Evolutionary conservation across 2,888 invertebrate genomes (phyloP).

Genomic region (Drosophila rellima): DNA sequence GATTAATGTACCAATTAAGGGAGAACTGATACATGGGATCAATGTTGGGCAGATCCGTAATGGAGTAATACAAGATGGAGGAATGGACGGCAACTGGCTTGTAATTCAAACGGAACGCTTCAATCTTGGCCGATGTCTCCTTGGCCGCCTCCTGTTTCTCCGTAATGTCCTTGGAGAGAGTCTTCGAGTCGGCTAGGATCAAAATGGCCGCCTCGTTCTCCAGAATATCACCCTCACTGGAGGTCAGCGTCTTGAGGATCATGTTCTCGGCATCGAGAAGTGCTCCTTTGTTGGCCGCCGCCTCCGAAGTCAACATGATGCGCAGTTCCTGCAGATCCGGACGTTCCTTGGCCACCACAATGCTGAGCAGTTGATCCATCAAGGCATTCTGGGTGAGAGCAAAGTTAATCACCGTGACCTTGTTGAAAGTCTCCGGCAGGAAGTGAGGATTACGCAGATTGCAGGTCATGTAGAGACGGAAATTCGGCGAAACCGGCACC

Average conservation of each 20-base stretch:
- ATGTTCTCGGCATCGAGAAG: conserved; percentile 95
- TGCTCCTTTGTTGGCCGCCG: conserved; percentile 92
- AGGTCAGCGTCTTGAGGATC: conserved; percentile 93
- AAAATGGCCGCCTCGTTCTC: conserved; percentile 96
- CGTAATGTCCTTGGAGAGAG: conserved; percentile 92
- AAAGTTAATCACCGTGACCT: conserved; percentile 94
- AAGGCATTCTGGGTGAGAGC: conserved; percentile 92
- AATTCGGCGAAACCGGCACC: conserved; percentile 92
- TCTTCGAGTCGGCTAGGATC: conserved; percentile 94
- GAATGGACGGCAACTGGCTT: conserved; percentile 94
- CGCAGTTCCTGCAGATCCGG: conserved; percentile 95
- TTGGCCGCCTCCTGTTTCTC: conserved; percentile 94
- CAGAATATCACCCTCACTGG: conserved; percentile 94
- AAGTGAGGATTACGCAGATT: conserved; percentile 95
- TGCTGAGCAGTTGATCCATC: conserved; percentile 93
- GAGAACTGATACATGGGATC: conserved; percentile 99
- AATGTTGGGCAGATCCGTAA: conserved; percentile 93
- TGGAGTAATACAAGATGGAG: conserved; percentile 94
- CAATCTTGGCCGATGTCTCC: conserved; percentile 93
- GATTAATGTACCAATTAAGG: conserved; percentile 94
- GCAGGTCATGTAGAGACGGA: conserved; percentile 94
- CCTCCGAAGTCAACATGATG: conserved; percentile 92
- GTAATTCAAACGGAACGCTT: conserved; percentile 92
- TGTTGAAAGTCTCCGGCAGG: conserved; percentile 94
- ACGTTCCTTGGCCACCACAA: conserved; percentile 95